A percentile compares a stretch with the other conserved stretches of the same genome.
Evolutionary conservation across 2,797 vertebrate genomes (phyloP).

Genomic region (Zalophus californianus): DNA sequence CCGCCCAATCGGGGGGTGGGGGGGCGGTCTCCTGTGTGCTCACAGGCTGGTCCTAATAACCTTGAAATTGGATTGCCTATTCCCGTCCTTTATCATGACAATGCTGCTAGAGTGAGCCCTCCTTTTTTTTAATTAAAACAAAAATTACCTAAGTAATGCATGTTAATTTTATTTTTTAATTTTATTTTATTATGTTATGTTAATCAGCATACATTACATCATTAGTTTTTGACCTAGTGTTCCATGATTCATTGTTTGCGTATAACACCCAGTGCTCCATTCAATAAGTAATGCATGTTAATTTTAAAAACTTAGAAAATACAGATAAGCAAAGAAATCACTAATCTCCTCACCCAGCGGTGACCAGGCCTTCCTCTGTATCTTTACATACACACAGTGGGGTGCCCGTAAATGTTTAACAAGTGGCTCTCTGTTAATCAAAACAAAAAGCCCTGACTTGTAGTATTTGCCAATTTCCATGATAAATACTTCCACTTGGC

Average conservation of each 20-base stretch:
- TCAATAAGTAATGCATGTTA: not conserved
- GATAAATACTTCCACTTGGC: conserved; percentile 52
- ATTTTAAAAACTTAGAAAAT: conserved; percentile 25
- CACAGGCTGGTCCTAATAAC: not conserved
- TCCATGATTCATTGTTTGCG: too few species aligned
- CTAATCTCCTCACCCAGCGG: not conserved
- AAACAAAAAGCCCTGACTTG: not conserved
- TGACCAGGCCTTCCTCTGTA: not conserved
- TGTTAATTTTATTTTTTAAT: not conserved
- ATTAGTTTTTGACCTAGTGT: too few species aligned
- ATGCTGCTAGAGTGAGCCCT: not conserved
- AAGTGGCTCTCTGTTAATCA: not conserved
- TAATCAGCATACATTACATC: too few species aligned
- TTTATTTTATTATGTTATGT: too few species aligned
- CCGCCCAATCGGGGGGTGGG: not conserved
- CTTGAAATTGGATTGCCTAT: not conserved
- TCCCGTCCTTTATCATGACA: not conserved
- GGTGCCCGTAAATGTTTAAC: not conserved
- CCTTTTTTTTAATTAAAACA: not conserved
- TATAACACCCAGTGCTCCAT: too few species aligned
- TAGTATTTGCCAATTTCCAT: conserved; percentile 50
- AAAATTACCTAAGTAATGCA: not conserved
- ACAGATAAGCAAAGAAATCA: not conserved
- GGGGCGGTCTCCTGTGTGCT: not conserved
- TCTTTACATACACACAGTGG: not conserved